These are phyloP conservation scores for Tachystola acroxantha DNA, from an alignment of 2,888 invertebrate species.

Conservation along the genomic window DNA sequence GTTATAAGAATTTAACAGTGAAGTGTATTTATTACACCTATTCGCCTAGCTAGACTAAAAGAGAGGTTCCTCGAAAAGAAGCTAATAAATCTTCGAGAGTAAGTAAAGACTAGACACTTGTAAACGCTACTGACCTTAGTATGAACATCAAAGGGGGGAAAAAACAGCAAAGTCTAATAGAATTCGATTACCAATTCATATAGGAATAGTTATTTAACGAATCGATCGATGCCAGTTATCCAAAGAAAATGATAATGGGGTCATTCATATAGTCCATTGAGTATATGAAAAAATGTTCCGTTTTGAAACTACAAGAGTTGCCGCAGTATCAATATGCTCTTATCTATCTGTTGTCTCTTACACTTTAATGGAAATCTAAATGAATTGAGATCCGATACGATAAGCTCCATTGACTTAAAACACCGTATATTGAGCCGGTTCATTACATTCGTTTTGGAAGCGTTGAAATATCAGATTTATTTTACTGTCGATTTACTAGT, in stretches of 20 bases:
- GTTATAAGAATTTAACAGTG: too few relatives aligned
- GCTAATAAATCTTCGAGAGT: too few relatives aligned
- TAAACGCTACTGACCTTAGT: not conserved
- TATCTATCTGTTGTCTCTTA: slow-evolving; percentile 60
- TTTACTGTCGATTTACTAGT: slow-evolving; percentile 14
- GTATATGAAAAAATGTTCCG: slow-evolving; percentile 48
- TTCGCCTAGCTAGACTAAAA: too few relatives aligned
- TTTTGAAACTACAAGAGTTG: slow-evolving; percentile 35
- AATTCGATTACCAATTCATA: slow-evolving; percentile 14
- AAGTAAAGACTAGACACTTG: too few relatives aligned
- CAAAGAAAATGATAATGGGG: slow-evolving; percentile 56
- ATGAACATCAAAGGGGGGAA: not conserved
- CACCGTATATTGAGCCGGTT: slow-evolving; percentile 53
- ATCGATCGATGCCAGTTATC: slow-evolving; percentile 47
- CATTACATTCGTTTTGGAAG: slow-evolving; percentile 58
- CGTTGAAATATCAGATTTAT: slow-evolving; percentile 51
- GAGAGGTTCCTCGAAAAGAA: too few relatives aligned
- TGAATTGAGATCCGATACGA: slow-evolving; percentile 70
- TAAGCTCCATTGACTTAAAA: slow-evolving; percentile 65
- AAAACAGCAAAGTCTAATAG: not conserved
- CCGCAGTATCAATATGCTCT: slow-evolving; percentile 56
- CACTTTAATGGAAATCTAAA: slow-evolving; percentile 74
- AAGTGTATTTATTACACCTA: too few relatives aligned
- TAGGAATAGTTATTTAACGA: slow-evolving; percentile 22
- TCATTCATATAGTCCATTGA: slow-evolving; percentile 55